A percentile compares a stretch with the other conserved stretches of the same genome.
These are phyloP conservation scores for Cheilosia urbana DNA, from an alignment of 2,888 invertebrate species.

Conservation along the genomic window DNA sequence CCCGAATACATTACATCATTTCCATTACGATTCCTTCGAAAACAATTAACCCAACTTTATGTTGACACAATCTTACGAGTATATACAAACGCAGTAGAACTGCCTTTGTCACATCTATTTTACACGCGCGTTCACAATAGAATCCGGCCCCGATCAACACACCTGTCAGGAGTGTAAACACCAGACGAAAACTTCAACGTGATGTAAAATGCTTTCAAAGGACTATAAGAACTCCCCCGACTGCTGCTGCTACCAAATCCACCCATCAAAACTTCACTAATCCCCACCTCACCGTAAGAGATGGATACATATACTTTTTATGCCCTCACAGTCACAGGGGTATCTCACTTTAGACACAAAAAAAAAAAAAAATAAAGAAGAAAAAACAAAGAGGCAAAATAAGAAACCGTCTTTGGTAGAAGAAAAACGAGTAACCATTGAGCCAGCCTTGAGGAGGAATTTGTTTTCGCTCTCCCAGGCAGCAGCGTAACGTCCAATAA, in stretches of 20 bases:
- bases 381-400: not conserved
- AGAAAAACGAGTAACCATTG: slow-evolving; percentile 59
- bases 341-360: slow-evolving; percentile 14
- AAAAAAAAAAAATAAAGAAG: slow-evolving; percentile 8
- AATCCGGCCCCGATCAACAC: slow-evolving; percentile 14
- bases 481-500: slow-evolving; percentile 53
- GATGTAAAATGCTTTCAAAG: slow-evolving; percentile 34
- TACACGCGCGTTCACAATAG: slow-evolving; percentile 8
- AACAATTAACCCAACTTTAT: slow-evolving; percentile 64
- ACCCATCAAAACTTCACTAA: slow-evolving; percentile 67
- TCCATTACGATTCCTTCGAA: slow-evolving; percentile 36
- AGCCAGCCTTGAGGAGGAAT: slow-evolving; percentile 47
- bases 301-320: not conserved
- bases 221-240: not conserved
- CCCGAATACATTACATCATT: slow-evolving; percentile 36
- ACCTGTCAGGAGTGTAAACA: slow-evolving; percentile 65
- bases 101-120: slow-evolving; percentile 36
- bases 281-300: slow-evolving; percentile 37
- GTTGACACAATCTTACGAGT: slow-evolving; percentile 38
- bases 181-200: slow-evolving; percentile 38
- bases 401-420: slow-evolving; percentile 16
- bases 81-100: not conserved
- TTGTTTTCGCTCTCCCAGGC: slow-evolving; percentile 29
- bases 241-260: slow-evolving; percentile 42
- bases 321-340: not conserved